Percentiles rank a stretch among this genome's conserved stretches.
Conservation (phyloP, 1,140 invertebrate genomes). For the Brachystomella parvula region DNA sequence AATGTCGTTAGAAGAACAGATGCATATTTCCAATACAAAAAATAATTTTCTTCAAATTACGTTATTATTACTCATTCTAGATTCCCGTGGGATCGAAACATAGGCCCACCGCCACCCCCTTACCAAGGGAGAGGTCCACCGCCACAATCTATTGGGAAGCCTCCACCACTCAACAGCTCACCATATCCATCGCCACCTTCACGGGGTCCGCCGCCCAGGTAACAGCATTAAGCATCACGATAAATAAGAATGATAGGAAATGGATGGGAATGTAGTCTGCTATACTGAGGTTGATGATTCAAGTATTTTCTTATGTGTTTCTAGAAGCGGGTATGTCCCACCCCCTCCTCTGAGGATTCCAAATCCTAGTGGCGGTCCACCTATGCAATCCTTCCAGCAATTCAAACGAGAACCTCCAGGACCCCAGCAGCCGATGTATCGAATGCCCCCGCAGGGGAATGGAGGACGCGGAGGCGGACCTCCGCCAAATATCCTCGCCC, state of each 20-base stretch:
- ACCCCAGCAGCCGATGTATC: conserved; percentile 19
- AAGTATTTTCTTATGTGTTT: background rate
- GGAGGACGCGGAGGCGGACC: background rate
- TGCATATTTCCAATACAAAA: no score
- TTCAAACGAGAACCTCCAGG: conserved; percentile 25
- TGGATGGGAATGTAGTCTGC: no score
- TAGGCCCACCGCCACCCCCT: conserved; percentile 7
- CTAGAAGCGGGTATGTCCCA: conserved; percentile 23
- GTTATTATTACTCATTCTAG: background rate
- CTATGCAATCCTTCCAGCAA: conserved; percentile 35
- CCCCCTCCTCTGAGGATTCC: conserved; percentile 32
- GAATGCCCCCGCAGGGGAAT: conserved; percentile 21
- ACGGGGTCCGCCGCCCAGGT: conserved; percentile 25
- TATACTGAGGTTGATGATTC: no score
- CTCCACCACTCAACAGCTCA: conserved; percentile 28
- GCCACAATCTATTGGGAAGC: conserved; percentile 25
- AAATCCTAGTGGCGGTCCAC: conserved; percentile 23
- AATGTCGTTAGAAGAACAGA: no score
- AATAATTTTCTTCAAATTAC: no score
- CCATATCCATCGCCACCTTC: conserved; percentile 25
- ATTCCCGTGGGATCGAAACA: background rate
- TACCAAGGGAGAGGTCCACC: conserved; percentile 16
- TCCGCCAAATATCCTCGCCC: conserved; percentile 14
- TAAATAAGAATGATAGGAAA: background rate
- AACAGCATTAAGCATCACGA: conserved; percentile 2